Evolutionary conservation across 2,888 invertebrate species (phyloP).

Genomic region (Tholera decimalis): DNA sequence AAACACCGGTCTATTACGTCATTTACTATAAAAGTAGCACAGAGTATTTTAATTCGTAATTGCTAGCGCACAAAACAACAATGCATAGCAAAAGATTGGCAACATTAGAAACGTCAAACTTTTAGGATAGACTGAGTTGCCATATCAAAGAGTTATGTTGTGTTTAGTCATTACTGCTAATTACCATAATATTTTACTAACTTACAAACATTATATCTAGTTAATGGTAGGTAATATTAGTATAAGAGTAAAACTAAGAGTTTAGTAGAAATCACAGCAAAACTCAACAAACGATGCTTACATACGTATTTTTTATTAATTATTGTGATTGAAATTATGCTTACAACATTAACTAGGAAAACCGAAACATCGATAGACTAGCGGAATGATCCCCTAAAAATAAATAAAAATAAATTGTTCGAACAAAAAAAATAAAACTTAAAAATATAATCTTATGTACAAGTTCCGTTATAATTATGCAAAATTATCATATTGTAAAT

Average conservation of each 20-base stretch:
- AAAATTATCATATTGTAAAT: conserved; percentile 46
- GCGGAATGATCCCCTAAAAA: conserved; percentile 71
- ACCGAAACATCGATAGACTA: conserved; percentile 75
- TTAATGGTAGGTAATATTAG: conserved; percentile 59
- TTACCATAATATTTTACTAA: conserved; percentile 36
- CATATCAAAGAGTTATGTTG: conserved; percentile 16
- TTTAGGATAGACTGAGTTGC: conserved; percentile 17
- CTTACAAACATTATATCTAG: conserved; percentile 53
- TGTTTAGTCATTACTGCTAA: conserved; percentile 27
- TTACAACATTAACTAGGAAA: conserved; percentile 60
- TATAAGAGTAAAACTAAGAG: conserved; percentile 58
- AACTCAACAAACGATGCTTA: conserved; percentile 73
- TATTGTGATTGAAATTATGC: conserved; percentile 70
- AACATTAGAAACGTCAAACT: conserved; percentile 32
- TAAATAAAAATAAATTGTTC: conserved; percentile 78
- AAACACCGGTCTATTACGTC: conserved; percentile 46
- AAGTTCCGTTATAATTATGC: conserved; percentile 66
- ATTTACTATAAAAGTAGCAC: conserved; percentile 56
- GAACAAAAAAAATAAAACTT: conserved; percentile 61
- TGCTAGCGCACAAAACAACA: conserved; percentile 45
- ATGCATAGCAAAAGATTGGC: conserved; percentile 42
- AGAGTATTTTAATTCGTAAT: conserved; percentile 61
- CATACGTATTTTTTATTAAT: conserved; percentile 52
- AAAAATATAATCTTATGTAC: conserved; percentile 71
- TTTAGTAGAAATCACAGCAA: conserved; percentile 87